phyloP scores from a whole-genome alignment of 1,140 invertebrate genomes.

The Drosophila watanabei region DNA sequence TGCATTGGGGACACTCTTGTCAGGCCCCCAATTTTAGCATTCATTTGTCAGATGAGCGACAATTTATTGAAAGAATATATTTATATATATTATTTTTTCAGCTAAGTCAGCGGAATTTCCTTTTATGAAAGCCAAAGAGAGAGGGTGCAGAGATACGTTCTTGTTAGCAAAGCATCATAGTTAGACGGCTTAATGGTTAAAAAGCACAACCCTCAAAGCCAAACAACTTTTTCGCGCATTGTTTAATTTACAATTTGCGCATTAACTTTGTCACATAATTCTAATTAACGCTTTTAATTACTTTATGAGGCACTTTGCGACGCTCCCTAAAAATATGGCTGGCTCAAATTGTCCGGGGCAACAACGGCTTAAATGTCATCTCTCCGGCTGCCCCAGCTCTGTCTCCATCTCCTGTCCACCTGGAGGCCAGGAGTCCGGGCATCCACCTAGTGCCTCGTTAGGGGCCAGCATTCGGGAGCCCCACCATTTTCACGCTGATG shows the following conservation, averaged over 20 bases:
- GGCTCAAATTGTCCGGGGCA: constrained; percentile 75
- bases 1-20: constrained; percentile 42
- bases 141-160: constrained; percentile 2
- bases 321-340: constrained; percentile 79
- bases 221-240: constrained; percentile 56
- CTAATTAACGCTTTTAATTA: constrained; percentile 84
- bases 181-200: constrained; percentile 21
- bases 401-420: constrained; percentile 12
- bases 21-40: constrained; percentile 26
- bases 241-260: constrained; percentile 84
- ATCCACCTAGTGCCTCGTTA: constrained; percentile 73
- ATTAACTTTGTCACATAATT: constrained; percentile 84
- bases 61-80: constrained; percentile 57
- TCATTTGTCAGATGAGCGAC: constrained; percentile 73
- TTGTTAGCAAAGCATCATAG: constrained; percentile 22
- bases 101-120: constrained; percentile 53
- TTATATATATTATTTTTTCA: constrained; percentile 1
- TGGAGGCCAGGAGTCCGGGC: constrained; percentile 29
- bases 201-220: constrained; percentile 21
- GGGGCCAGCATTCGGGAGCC: constrained; percentile 43
- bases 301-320: constrained; percentile 81
- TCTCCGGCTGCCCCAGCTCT: constrained; percentile 16
- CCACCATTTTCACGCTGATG: constrained; percentile 67
- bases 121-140: constrained; percentile 26
- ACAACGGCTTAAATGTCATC: constrained; percentile 77